Evolutionary conservation across 2,888 invertebrate species (phyloP).

Genomic region (Drosophila kambysellisi): DNA sequence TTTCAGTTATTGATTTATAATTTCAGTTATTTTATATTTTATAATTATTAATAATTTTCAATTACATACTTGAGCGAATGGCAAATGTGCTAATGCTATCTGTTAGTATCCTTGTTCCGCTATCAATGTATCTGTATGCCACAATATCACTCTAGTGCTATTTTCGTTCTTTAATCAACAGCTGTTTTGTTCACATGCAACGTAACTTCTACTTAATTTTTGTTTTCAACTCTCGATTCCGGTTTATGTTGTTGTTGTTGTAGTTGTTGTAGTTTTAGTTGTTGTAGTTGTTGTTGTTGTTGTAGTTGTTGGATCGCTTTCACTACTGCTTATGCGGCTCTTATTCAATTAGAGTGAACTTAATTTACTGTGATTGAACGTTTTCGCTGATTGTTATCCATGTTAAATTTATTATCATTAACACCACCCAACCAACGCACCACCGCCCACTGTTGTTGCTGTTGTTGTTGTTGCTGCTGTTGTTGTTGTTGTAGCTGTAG

Average conservation of each 20-base stretch:
- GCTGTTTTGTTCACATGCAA: neutral
- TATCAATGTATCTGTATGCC: neutral
- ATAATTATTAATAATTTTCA: too few species aligned
- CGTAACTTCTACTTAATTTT: neutral
- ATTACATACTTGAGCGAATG: too few species aligned
- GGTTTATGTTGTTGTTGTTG: neutral
- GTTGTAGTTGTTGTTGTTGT: neutral
- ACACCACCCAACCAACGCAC: constrained; percentile 13
- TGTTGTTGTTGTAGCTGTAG: neutral
- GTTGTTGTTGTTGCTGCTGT: neutral
- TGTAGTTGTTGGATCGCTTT: constrained; percentile 11
- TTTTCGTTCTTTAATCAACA: neutral
- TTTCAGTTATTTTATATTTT: too few species aligned
- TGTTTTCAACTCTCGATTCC: neutral
- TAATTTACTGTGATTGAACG: constrained; percentile 84
- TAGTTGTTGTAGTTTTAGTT: neutral
- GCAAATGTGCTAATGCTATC: neutral
- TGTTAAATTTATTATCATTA: constrained; percentile 74
- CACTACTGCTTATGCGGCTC: constrained; percentile 41
- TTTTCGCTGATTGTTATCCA: constrained; percentile 73
- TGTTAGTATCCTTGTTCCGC: neutral
- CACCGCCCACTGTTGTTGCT: neutral
- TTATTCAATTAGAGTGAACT: constrained; percentile 85
- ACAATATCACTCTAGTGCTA: neutral
- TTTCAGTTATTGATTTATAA: too few species aligned